Evolutionary conservation across 2,113 vertebrate genomes (phyloP).

Genomic region (Menura novaehollandiae): DNA sequence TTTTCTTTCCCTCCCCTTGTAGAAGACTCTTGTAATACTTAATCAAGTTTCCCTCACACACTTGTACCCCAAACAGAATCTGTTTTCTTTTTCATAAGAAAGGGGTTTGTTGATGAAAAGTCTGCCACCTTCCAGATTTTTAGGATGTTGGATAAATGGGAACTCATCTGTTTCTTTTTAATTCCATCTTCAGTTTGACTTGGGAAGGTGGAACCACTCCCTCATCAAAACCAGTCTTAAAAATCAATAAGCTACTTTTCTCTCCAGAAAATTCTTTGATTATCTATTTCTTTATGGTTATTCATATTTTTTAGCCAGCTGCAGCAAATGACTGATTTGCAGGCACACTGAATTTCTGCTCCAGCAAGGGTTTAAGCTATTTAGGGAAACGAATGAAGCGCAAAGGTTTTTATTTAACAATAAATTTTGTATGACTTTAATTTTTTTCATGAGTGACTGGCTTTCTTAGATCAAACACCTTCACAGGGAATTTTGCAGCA

Average conservation of each 20-base stretch:
- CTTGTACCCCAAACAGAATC: not conserved
- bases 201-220: not conserved
- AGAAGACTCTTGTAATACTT: not conserved
- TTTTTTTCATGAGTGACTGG: not conserved
- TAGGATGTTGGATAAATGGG: not conserved
- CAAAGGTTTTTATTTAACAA: not conserved
- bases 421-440: not conserved
- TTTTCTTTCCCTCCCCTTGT: not conserved
- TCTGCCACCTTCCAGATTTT: not conserved
- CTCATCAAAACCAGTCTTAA: not conserved
- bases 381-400: conserved; percentile 5
- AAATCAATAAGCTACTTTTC: not conserved
- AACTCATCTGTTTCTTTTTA: not conserved
- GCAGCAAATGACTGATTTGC: not conserved
- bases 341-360: not conserved
- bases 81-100: not conserved
- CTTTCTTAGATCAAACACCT: not conserved
- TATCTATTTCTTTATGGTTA: not conserved
- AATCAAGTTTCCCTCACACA: not conserved
- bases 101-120: not conserved
- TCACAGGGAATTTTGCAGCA: not conserved
- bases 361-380: not conserved
- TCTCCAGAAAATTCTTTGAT: not conserved
- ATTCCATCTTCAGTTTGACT: not conserved
- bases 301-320: not conserved